phyloP scores from a whole-genome alignment of 2,888 invertebrate species.

The Iselma pallidipennis region DNA sequence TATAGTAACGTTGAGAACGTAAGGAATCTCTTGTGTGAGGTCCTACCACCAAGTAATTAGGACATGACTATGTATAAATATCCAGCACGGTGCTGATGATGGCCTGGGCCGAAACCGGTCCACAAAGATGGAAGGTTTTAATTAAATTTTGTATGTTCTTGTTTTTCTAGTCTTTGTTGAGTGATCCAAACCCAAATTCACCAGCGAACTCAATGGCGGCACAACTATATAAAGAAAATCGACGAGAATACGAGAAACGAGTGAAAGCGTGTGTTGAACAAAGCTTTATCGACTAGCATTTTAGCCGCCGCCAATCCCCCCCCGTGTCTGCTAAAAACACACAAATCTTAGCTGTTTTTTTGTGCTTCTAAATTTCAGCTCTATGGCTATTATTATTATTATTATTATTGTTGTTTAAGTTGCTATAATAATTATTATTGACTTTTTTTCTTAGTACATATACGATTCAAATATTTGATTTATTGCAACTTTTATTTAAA shows the following conservation, averaged over 20 bases:
- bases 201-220: constrained; percentile 99
- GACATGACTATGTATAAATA: no score
- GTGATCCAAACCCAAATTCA: constrained; percentile 99
- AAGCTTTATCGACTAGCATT: constrained; percentile 91
- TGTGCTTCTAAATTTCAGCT: constrained; percentile 45
- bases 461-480: constrained; percentile 2
- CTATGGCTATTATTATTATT: constrained; percentile 29
- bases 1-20: no score
- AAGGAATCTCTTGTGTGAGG: no score
- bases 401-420: constrained; percentile 28
- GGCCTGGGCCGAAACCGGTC: no score
- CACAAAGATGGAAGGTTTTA: no score
- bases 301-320: no score
- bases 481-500: constrained; percentile 12
- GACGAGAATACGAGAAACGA: constrained; percentile 98
- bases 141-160: constrained; percentile 34
- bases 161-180: constrained; percentile 95
- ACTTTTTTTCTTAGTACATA: constrained; percentile 1
- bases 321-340: constrained; percentile 17
- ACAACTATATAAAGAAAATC: constrained; percentile 98
- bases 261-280: constrained; percentile 99
- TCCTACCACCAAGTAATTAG: no score
- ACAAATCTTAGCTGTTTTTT: constrained; percentile 32
- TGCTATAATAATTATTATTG: constrained; percentile 19
- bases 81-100: no score